phyloP scores from a whole-genome alignment of 2,797 vertebrate species.

The Arremon brunneinucha region DNA sequence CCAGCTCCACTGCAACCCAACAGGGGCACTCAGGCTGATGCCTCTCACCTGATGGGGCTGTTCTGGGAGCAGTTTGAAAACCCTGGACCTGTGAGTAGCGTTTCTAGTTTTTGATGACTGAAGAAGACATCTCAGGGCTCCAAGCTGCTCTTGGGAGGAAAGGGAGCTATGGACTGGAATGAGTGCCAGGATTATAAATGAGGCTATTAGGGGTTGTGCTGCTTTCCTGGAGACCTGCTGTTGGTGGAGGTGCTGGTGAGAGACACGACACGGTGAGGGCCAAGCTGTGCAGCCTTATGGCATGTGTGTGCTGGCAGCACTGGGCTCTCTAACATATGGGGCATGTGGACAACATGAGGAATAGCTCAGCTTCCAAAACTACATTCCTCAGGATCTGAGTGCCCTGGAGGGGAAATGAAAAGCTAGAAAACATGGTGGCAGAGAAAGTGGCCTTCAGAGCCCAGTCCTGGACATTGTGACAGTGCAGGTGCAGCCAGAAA shows the following conservation, averaged over 20 bases:
- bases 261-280: neutral
- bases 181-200: neutral
- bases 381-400: neutral
- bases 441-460: neutral
- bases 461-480: neutral
- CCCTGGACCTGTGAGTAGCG: fast-evolving
- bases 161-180: neutral
- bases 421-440: neutral
- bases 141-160: neutral
- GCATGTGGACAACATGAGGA: neutral
- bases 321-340: neutral
- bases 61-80: neutral
- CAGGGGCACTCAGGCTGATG: neutral
- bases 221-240: neutral
- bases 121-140: neutral
- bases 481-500: neutral
- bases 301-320: neutral
- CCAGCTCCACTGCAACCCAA: neutral
- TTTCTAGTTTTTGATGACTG: neutral
- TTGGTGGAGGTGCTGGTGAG: neutral
- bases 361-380: neutral
- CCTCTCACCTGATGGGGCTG: fast-evolving
- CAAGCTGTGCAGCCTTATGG: constrained; percentile 4
- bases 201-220: neutral
- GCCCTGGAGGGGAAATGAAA: neutral